Evolutionary conservation across 2,888 invertebrate genomes (phyloP).

Genomic region (Mayetiola destructor): DNA sequence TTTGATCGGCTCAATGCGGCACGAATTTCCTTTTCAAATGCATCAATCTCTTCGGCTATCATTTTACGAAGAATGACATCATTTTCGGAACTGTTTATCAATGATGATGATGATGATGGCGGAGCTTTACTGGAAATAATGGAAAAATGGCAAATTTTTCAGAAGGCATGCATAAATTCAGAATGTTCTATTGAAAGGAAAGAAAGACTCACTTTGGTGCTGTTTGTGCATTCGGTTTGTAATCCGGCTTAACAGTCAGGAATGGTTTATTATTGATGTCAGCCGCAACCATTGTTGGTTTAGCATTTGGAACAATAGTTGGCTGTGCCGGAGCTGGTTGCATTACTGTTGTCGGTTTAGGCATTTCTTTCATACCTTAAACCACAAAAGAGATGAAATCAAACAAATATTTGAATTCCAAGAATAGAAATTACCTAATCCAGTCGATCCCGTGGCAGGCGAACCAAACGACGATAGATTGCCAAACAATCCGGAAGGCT

Average conservation of each 20-base stretch:
- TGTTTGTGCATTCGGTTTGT: slow-evolving; percentile 6
- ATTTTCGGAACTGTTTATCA: slow-evolving; percentile 12
- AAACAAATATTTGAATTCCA: not conserved
- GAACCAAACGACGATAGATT: too few species aligned
- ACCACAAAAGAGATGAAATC: not conserved
- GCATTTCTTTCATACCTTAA: not conserved
- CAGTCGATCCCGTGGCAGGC: not conserved
- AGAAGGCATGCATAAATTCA: not conserved
- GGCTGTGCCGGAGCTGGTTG: not conserved
- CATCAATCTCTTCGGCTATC: slow-evolving; percentile 47
- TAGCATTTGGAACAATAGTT: not conserved
- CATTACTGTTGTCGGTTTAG: slow-evolving; percentile 11
- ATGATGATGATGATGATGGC: not conserved
- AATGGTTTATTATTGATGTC: slow-evolving; percentile 17
- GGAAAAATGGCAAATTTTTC: not conserved
- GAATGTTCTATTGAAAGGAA: not conserved
- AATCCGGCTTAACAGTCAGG: slow-evolving; percentile 17
- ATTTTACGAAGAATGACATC: slow-evolving; percentile 40
- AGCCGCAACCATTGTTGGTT: slow-evolving; percentile 16
- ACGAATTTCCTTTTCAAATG: slow-evolving; percentile 50
- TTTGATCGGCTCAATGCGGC: slow-evolving; percentile 42
- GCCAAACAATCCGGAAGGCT: not conserved
- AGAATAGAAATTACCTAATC: too few species aligned
- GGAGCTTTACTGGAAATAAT: not conserved
- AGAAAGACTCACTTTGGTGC: not conserved